Conservation (phyloP, 2,888 invertebrate species). For the Diarsia brunnea region DNA sequence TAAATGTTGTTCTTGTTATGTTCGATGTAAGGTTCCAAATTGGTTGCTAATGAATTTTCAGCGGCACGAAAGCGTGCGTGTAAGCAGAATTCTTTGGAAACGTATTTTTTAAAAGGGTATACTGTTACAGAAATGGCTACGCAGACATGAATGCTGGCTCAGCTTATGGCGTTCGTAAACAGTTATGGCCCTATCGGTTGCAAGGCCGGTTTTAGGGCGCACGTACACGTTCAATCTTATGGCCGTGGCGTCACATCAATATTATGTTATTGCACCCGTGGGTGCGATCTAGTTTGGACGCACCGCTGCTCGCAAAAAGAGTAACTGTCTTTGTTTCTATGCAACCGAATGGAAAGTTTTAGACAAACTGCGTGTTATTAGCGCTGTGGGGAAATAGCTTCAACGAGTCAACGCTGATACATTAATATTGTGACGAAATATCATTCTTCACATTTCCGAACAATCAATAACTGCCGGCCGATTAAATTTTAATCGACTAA, state of each 20-base stretch:
- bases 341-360: slow-evolving; percentile 50
- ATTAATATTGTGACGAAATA: slow-evolving; percentile 21
- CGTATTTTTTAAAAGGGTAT: slow-evolving; percentile 64
- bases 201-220: slow-evolving; percentile 64
- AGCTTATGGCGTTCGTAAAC: slow-evolving; percentile 75
- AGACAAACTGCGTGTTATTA: slow-evolving; percentile 6
- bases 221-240: slow-evolving; percentile 57
- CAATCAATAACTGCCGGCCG: slow-evolving; percentile 30
- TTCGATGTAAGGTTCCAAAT: slow-evolving; percentile 42
- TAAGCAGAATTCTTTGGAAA: slow-evolving; percentile 67
- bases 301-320: slow-evolving; percentile 54
- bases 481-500: slow-evolving; percentile 47
- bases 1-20: slow-evolving; percentile 43
- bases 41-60: slow-evolving; percentile 60
- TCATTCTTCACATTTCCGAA: slow-evolving; percentile 21
- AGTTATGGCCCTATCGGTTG: slow-evolving; percentile 71
- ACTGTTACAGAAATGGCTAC: slow-evolving; percentile 66
- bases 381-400: slow-evolving; percentile 5
- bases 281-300: slow-evolving; percentile 55
- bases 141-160: slow-evolving; percentile 73
- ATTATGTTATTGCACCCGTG: slow-evolving; percentile 59
- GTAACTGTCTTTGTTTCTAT: slow-evolving; percentile 52
- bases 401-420: slow-evolving; percentile 6
- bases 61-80: slow-evolving; percentile 55
- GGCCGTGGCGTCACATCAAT: slow-evolving; percentile 59